Evolutionary conservation across 2,888 invertebrate species (phyloP), one percentile per base, ranked within the genome.

Genomic region (Andrena dorsata): DNA sequence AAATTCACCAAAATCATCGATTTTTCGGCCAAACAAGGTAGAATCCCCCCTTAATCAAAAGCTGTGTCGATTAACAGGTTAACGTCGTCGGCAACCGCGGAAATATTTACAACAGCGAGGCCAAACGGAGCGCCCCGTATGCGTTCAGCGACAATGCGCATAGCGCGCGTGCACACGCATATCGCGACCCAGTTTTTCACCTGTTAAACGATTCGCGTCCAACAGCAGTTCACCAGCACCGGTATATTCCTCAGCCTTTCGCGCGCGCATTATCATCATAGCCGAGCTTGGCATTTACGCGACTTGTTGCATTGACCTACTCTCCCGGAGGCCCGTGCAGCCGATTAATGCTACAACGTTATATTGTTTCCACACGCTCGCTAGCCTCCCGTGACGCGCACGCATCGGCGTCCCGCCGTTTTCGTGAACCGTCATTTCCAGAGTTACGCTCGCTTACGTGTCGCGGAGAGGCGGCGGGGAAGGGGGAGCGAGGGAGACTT

Each of bases 291-390:
- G 79, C 86, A 87, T 86, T 88, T 89, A 79, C 72, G 83, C 86
- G 90, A 91, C 92, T 92, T 91, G 91, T 92, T 91, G 92, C 92
- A 92, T 91, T 92, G 92, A 92, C 91, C 90, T 87, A 91, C 90
- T 89, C 79, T 83, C 53, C 26, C 79, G 6, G 51, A 51, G 51
- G 20, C 71, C 75, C 69, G 64, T 61, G 61, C 56, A 26, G 66
- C 20, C 76, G 82, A 87, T 83, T 83, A 82, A 81, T 72, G 71
- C 60, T 56, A 49, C 66, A 16, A 53, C 56, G 75, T 77, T 84
- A 81, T 82, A 78, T 76, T 78, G 78, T 83, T 79, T 84, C 51
- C 78, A 68, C 71, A 51, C 20, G 66, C 76, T 74, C 63, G 13
- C 69, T n/a, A 64, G 41, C 68, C 58, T 76, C 79, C 83, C 76